phyloP scores from a whole-genome alignment of 2,797 vertebrate genomes.

The Schizopygopsis malacanthus region DNA sequence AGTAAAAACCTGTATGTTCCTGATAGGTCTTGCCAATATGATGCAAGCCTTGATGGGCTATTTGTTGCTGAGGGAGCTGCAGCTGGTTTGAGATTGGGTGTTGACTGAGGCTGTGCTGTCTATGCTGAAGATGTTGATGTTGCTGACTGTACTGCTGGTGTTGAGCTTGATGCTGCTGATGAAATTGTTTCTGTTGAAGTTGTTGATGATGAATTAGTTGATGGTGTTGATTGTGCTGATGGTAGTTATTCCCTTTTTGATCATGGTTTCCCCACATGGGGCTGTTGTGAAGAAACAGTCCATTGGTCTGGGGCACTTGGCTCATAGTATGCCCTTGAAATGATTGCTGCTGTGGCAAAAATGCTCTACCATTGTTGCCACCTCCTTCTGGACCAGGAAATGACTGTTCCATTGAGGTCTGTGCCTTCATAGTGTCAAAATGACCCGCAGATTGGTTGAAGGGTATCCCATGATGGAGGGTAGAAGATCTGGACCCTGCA shows the following conservation, averaged over 20 bases:
- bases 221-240: slow-evolving; percentile 66
- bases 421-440: slow-evolving; percentile 86
- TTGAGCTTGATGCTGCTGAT: slow-evolving; percentile 71
- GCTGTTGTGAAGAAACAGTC: slow-evolving; percentile 92
- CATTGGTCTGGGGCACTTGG: slow-evolving; percentile 87
- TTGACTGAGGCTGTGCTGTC: slow-evolving; percentile 65
- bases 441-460: slow-evolving; percentile 89
- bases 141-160: slow-evolving; percentile 84
- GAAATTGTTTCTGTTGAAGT: slow-evolving; percentile 87
- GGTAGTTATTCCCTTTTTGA: slow-evolving; percentile 92
- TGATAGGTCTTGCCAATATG: slow-evolving; percentile 86
- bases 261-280: slow-evolving; percentile 97
- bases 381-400: slow-evolving; percentile 67
- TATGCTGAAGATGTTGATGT: slow-evolving; percentile 82
- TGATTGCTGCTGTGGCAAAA: slow-evolving; percentile 86
- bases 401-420: slow-evolving; percentile 77
- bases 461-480: slow-evolving; percentile 83
- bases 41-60: slow-evolving; percentile 81
- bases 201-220: slow-evolving; percentile 85
- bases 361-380: slow-evolving; percentile 61
- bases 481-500: slow-evolving; percentile 70
- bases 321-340: slow-evolving; percentile 87
- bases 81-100: slow-evolving; percentile 84
- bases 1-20: slow-evolving; percentile 90
- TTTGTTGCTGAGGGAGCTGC: slow-evolving; percentile 72